phyloP scores from a whole-genome alignment of 1,140 invertebrate species.

The Drosophila santomea region DNA sequence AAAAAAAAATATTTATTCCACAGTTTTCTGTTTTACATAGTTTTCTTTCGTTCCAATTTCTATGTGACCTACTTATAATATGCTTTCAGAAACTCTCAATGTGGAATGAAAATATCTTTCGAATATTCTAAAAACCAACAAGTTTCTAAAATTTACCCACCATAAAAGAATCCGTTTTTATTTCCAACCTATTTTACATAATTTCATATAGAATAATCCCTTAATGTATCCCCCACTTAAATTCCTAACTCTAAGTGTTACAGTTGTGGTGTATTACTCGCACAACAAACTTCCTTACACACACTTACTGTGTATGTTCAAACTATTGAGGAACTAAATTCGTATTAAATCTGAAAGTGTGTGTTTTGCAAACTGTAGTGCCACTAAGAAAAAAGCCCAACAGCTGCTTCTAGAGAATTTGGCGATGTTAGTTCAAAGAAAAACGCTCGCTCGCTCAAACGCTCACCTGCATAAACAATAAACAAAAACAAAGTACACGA shows the following conservation, averaged over 20 bases:
- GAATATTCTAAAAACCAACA: conserved; percentile 10
- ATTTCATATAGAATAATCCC: conserved; percentile 29
- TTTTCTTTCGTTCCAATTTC: conserved; percentile 35
- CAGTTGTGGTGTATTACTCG: conserved; percentile 67
- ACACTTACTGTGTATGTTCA: conserved; percentile 46
- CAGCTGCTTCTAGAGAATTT: conserved; percentile 52
- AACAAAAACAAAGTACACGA: conserved; percentile 29
- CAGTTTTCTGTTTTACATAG: conserved; percentile 29
- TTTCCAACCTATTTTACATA: not conserved
- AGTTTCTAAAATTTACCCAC: too few relatives aligned
- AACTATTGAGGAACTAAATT: conserved; percentile 15
- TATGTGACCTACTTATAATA: conserved; percentile 37
- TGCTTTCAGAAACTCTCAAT: conserved; percentile 62
- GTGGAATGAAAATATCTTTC: conserved; percentile 66
- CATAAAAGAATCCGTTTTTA: too few relatives aligned
- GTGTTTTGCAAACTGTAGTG: conserved; percentile 29
- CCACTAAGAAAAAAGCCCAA: conserved; percentile 18
- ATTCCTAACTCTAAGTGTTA: conserved; percentile 56
- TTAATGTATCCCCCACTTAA: conserved; percentile 29
- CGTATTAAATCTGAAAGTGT: conserved; percentile 9
- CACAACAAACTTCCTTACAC: conserved; percentile 53
- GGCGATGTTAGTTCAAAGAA: conserved; percentile 44
- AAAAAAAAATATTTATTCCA: conserved; percentile 15
- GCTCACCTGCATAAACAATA: conserved; percentile 48
- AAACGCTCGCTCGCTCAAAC: conserved; percentile 46